Base-by-base conservation (phyloP, 2,888 invertebrate species). In the Drosophila fungiperda region DNA sequence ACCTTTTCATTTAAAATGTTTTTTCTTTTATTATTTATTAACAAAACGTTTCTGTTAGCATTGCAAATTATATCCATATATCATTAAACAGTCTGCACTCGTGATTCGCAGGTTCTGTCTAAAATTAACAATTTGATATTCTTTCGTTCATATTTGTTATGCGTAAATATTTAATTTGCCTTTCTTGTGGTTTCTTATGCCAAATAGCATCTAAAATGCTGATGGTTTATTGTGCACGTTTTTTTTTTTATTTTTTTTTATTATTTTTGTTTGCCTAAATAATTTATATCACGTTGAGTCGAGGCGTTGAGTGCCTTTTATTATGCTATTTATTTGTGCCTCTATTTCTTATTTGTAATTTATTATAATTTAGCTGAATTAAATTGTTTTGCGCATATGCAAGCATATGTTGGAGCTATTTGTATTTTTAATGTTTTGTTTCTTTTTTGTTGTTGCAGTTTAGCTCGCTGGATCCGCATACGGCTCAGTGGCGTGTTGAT, bases 401-500 rank as follows among this genome's bases (percentile, higher is more conserved):
- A 45, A 38, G 36, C 52, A 73, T 70, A 78, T 72, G 66, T 79
- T 64, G 17, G 54, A 48, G n/a, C 52, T 64, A 32, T 48, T 36
- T 48, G 8, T 1, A 29, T 29, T 26, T 33, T 23, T 35, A 26
- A 69, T 32, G 45, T 35, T 17, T 11, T 35, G 38, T 40, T 11
- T 26, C 3, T 17, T 53, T 2, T 62, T 69, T 58, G 29, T 15
- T 8, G 1, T 52, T 73, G 40, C 84, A 92, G 92, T 92, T 92
- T 67, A 92, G 92, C 73, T 92, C 92, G 2, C 42, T 91, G 76
- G 92, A 92, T 80, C 92, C 92, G 7, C 91, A 90, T 35, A 91
- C 90, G 55, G 94, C 95, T 33, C 94, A 94, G 85, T 95, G 95
- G 95, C 93, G 94, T 20, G 88, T 95, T 33, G 94, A 94, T 69